A percentile compares a stretch with the other conserved stretches of the same genome.
phyloP scores from a whole-genome alignment of 2,888 invertebrate genomes.

The Apomyelois bistriatella region DNA sequence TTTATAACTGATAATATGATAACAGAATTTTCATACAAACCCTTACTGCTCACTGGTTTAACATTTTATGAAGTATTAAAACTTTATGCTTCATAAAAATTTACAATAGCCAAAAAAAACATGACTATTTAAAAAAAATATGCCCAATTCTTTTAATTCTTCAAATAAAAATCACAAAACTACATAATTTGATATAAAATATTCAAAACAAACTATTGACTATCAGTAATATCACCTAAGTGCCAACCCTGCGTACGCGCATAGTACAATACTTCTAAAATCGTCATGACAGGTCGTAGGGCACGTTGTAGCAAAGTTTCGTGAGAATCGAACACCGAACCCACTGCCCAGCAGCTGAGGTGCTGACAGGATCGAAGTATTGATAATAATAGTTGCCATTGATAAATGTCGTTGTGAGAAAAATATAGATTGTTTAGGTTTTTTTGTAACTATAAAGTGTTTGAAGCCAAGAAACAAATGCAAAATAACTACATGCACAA shows the following conservation, averaged over 20 bases:
- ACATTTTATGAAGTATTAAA: no score
- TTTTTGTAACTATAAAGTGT: neutral
- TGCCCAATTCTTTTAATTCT: no score
- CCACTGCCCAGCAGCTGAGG: constrained; percentile 37
- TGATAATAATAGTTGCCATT: constrained; percentile 10
- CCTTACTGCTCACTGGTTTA: no score
- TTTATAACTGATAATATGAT: no score
- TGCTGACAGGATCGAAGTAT: constrained; percentile 18
- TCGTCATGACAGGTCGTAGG: constrained; percentile 53
- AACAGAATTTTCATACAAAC: no score
- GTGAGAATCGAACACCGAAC: constrained; percentile 53
- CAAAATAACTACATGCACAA: no score
- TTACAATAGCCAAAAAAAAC: no score
- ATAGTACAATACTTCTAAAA: constrained; percentile 35
- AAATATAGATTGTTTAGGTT: constrained; percentile 2
- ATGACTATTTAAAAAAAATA: no score
- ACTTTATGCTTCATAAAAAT: no score
- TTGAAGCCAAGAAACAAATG: no score
- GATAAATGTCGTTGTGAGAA: constrained; percentile 4
- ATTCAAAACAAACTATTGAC: neutral
- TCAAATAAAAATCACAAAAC: no score
- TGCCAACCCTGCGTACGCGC: constrained; percentile 42
- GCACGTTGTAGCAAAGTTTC: constrained; percentile 40
- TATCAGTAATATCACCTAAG: neutral
- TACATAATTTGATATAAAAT: no score